phyloP scores from a whole-genome alignment of 30 jellyfish, hydroid and myxozoan species.

The Chironex yamaguchii region DNA sequence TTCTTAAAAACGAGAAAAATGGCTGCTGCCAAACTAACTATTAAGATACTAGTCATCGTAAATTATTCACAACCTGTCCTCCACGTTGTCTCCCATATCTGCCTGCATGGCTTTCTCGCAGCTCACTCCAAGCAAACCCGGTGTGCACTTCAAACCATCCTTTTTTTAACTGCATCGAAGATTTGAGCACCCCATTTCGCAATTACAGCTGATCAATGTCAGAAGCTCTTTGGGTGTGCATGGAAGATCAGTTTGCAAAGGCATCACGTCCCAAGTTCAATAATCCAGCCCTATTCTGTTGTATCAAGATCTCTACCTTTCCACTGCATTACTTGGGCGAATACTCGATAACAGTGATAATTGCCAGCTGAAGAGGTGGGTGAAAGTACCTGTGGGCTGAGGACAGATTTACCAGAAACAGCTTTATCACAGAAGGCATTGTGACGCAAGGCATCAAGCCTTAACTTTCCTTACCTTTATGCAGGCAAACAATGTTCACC shows the following conservation, averaged over 20 bases:
- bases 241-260: constrained; percentile 25
- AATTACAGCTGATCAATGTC: not conserved
- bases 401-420: too few relatives aligned
- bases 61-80: too few relatives aligned
- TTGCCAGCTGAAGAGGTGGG: constrained; percentile 29
- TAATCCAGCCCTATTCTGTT: constrained; percentile 24
- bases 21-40: too few relatives aligned
- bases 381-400: constrained; percentile 9
- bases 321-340: not conserved
- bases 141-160: constrained; percentile 23
- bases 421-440: too few relatives aligned
- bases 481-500: too few relatives aligned
- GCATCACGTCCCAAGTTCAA: not conserved
- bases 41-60: too few relatives aligned
- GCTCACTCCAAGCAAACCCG: constrained; percentile 10
- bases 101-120: constrained; percentile 3
- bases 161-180: constrained; percentile 45
- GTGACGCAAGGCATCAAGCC: too few relatives aligned
- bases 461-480: too few relatives aligned
- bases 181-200: constrained; percentile 35
- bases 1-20: too few relatives aligned
- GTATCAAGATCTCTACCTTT: constrained; percentile 10
- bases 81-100: too few relatives aligned
- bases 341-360: constrained; percentile 4
- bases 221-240: constrained; percentile 38